These are phyloP conservation scores for Eretmochelys imbricata DNA, from an alignment of 2,113 vertebrate genomes.

Conservation along the genomic window DNA sequence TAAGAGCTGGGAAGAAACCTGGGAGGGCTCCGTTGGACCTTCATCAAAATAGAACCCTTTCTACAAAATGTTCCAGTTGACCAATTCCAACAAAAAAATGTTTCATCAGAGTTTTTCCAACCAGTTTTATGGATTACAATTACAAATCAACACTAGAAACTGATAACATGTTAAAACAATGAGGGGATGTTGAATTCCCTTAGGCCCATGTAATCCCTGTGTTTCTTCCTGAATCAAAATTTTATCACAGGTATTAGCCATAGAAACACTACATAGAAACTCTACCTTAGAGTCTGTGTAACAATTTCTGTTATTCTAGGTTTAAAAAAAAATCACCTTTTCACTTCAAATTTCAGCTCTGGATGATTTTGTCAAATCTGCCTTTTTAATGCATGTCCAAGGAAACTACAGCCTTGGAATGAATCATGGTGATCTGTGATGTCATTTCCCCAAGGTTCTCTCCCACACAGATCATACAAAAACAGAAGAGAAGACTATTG, in stretches of 20 bases:
- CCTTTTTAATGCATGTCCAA: background rate
- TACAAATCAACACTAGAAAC: background rate
- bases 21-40: background rate
- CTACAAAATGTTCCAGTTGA: background rate
- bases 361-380: background rate
- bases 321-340: background rate
- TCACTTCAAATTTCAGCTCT: background rate
- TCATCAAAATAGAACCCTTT: background rate
- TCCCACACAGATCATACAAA: background rate
- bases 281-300: background rate
- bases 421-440: background rate
- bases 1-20: background rate
- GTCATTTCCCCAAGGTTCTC: background rate
- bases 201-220: background rate
- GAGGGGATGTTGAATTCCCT: background rate
- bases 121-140: background rate
- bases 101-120: background rate
- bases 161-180: background rate
- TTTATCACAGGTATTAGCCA: background rate
- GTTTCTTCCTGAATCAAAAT: background rate
- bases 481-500: background rate
- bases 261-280: background rate
- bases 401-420: background rate
- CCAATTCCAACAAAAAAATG: background rate
- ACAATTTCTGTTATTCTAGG: background rate